Evolutionary conservation across 2,797 vertebrate genomes (phyloP), one percentile per base, ranked within the genome.

Genomic region (Nyctibius grandis): DNA sequence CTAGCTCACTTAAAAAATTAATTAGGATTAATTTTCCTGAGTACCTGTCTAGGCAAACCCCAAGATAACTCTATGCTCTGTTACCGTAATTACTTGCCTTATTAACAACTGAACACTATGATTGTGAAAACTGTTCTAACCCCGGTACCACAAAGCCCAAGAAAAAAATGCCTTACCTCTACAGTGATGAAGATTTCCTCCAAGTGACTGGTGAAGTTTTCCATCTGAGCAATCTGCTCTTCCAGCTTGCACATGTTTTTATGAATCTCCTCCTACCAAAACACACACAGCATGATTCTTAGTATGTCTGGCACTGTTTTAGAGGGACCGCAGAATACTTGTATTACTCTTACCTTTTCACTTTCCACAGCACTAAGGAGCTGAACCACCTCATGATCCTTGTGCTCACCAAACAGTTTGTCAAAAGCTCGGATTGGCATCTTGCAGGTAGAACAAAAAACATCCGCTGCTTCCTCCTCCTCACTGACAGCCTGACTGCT

Each of bases 111-210:
- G 60, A 88, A 82, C 29, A 33, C 23, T 28, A 4, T 9, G 34
- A 59, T 47, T 79, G 74, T 51, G 25, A 93, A 81, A 95, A 83
- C 36, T 69, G 13, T 74, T 87, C 34, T 69, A 74, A 75, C 9
- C 11, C 21, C 26, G 60, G 29, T 40, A 70, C 25, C 26, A 65
- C 53, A 56, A 92, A 75, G 15, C 54, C 59, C 8, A 33, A 53
- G 72, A 67, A 34, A 36, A 12, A 48, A 84, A 12, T 29, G 18
- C 31, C 97, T 97, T 97, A 99, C 99, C 98, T 99, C 99, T 53
- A 99, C 99, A 0, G 99, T 99, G 82, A 99, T 99, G 97, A 99
- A 99, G 80, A 99, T 99, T 96, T 99, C 99, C 91, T 99, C 99
- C 97, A 99, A 96, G 82, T 99, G 99, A 88, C 98, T 98, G 51